Evolutionary conservation across 92 coral and sea anemone genomes (phyloP).

Genomic region (Hydrozoanthus gracilis): DNA sequence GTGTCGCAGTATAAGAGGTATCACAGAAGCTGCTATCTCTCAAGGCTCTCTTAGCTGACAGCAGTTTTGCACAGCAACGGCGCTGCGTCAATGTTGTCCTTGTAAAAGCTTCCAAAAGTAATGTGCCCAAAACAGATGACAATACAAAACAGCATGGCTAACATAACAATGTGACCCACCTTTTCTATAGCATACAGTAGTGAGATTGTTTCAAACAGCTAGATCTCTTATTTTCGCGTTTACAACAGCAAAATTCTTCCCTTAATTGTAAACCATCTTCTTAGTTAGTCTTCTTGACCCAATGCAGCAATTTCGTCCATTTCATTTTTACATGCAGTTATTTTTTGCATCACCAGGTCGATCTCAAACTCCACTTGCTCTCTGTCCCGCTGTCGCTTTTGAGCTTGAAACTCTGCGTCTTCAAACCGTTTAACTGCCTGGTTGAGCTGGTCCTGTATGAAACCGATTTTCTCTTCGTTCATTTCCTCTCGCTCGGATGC

Average conservation of each 20-base stretch:
- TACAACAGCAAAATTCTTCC: background rate
- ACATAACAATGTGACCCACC: too few species aligned
- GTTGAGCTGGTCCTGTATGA: constrained; percentile 44
- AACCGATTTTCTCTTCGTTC: constrained; percentile 49
- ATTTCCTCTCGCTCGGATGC: constrained; percentile 60
- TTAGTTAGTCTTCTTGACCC: constrained; percentile 14
- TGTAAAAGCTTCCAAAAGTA: too few species aligned
- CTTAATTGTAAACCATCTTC: background rate
- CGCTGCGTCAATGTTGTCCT: too few species aligned
- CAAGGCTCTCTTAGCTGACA: too few species aligned
- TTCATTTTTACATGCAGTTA: constrained; percentile 30
- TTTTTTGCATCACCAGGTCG: constrained; percentile 12
- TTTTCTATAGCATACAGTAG: too few species aligned
- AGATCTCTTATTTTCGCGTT: background rate
- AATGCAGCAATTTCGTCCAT: constrained; percentile 42
- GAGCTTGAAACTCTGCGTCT: constrained; percentile 27
- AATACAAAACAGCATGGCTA: too few species aligned
- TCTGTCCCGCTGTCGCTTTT: constrained; percentile 31
- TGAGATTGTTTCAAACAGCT: background rate
- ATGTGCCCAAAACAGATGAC: too few species aligned
- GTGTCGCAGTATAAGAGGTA: too few species aligned
- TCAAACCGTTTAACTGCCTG: constrained; percentile 24
- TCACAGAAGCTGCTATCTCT: too few species aligned
- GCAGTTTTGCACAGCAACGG: too few species aligned
- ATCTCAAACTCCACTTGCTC: constrained; percentile 50